Percentiles rank a stretch among this genome's conserved stretches.
Evolutionary conservation across 2,113 vertebrate genomes (phyloP).

Genomic region (Varanus salvator): DNA sequence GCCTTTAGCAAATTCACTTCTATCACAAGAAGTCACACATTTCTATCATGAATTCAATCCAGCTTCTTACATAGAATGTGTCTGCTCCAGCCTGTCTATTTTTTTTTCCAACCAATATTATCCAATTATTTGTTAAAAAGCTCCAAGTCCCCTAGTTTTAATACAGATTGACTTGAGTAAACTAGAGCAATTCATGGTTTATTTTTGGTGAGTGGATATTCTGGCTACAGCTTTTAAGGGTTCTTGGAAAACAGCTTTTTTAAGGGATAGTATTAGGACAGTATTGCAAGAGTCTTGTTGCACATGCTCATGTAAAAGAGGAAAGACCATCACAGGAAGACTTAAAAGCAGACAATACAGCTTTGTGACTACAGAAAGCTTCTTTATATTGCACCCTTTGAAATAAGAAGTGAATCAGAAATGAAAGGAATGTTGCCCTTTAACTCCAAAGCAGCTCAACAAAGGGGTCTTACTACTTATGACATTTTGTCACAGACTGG

Average conservation of each 20-base stretch:
- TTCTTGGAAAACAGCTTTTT: conserved; percentile 19
- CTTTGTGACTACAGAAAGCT: background rate
- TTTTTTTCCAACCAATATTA: background rate
- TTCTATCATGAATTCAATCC: background rate
- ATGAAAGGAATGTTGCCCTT: conserved; percentile 22
- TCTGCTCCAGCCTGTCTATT: background rate
- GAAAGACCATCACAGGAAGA: background rate
- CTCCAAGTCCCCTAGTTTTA: background rate
- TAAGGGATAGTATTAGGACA: conserved; percentile 1
- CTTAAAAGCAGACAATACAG: accelerated
- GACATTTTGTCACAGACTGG: conserved; percentile 18
- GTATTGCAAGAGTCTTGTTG: conserved; percentile 4
- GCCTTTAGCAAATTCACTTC: background rate
- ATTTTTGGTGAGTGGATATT: background rate
- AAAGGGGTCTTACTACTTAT: background rate
- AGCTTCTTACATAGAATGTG: background rate
- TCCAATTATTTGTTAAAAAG: background rate
- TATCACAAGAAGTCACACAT: background rate
- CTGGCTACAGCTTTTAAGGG: background rate
- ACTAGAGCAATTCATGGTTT: background rate
- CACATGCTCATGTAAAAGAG: background rate
- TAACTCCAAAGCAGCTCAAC: conserved; percentile 10
- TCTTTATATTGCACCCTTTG: background rate
- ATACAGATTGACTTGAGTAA: background rate
- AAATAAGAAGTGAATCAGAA: background rate